Evolutionary conservation across 2,113 vertebrate species (phyloP), one percentile per base, ranked within the genome.

Genomic region (Chaetops frenatus): DNA sequence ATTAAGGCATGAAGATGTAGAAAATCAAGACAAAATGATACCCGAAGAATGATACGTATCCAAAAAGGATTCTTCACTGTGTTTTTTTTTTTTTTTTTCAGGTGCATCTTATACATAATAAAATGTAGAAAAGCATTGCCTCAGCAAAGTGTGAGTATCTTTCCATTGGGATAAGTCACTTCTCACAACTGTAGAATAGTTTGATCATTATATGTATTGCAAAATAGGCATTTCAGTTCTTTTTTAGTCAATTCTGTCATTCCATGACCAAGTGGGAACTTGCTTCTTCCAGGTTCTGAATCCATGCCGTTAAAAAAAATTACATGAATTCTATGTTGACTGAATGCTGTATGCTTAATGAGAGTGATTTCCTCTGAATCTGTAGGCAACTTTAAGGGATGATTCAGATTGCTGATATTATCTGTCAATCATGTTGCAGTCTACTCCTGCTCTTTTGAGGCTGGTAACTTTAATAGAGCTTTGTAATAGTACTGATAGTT

Each of bases 41-140:
- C 8, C 6, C 0, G 0, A 86, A 58, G 36, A 50, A 27, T 8
- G 54, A 12, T 0, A 42, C 8, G 2, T 70, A 45, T 60, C 28
- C 31, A 29, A 27, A 92, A 93, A 73, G 4, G 7, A 48, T 78
- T 29, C 14, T 71, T 81, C 36, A 36, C 5, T 25, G 11, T 58
- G 8, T 23, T 4, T 42, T 23, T 36, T 27, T 33, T 36, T 69
- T 42, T 35, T 20, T 33, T 36, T 69, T 42, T 35, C 17, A 38
- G 29, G 15, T 58, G 19, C 3, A 45, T 69, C 36, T 76, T 56
- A 27, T 13, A 69, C 10, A 29, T 33, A 56, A 81, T 64, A 73
- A 42, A 64, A 44, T 24, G 5, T n/a, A 28, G 58, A 66, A 66
- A 74, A 44, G 1, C 44, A 15, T 36, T 13, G n/a, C 29, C 7